Base-by-base conservation (phyloP, 2,113 vertebrate species). In the Pyrgilauda ruficollis region DNA sequence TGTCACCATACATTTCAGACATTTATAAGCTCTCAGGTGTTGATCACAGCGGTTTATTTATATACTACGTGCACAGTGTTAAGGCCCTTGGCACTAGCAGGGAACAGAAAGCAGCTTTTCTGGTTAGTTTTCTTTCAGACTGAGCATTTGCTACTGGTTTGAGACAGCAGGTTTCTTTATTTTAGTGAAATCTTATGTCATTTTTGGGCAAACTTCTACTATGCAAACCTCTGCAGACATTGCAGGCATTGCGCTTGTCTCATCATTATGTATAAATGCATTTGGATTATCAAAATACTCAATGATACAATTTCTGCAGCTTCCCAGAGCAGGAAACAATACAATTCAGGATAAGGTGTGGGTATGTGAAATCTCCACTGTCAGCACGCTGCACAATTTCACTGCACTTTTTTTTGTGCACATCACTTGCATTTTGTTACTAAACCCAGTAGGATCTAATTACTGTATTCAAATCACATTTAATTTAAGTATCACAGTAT, bases 1-100 rank as follows among this genome's bases (percentile, higher is more conserved):
- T 96, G 94, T 92, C 96, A 94, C 95, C 94, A 84, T 56, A 63
- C 89, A 56, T 94, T 92, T 89, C 81, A 95, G 93, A 91, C 84
- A 63, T 95, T 92, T 95, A 94, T 87, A 91, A 92, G 87, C 81
- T 87, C 87, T 90, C 89, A 96, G 95, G 89, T 92, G 88, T 93
- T 92, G 90, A 90, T 94, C 92, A 90, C 63, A 80, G 92, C 37
- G 50, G 88, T 96, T 92, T 92, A 90, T 94, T 97, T 95, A 94
- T 93, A 87, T 66, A 79, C 59, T 94, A 28, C 0, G 3, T 46
- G 55, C 3, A 4, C 72, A 30, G 67, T 81, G 69, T 67, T 78
- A 74, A 87, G 73, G 80, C 72, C 10, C 61, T 82, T 49, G 44
- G 69, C n/a, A 31, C 84, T 84, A 81, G 61, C 46, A 78, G 44